A percentile compares a stretch with the other conserved stretches of the same genome.
Evolutionary conservation across 2,797 vertebrate genomes (phyloP).

Genomic region (Paratrypauchen microcephalus): DNA sequence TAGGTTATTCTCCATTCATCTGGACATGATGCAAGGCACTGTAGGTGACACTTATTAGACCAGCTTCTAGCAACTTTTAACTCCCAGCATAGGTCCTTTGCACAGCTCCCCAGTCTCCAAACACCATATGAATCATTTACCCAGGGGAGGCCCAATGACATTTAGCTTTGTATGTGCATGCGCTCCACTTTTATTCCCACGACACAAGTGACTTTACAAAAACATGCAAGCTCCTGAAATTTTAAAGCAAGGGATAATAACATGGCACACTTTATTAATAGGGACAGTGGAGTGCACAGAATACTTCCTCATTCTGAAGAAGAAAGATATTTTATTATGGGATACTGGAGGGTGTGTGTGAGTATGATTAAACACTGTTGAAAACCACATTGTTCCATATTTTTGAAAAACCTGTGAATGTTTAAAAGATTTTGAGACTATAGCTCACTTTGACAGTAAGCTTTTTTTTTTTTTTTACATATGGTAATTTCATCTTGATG

Average conservation of each 20-base stretch:
- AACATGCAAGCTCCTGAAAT: slow-evolving; percentile 64
- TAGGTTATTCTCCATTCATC: not conserved
- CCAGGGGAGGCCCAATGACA: slow-evolving; percentile 67
- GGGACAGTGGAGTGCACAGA: slow-evolving; percentile 19
- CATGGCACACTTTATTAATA: slow-evolving; percentile 38
- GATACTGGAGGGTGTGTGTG: not conserved
- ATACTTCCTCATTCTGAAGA: slow-evolving; percentile 19
- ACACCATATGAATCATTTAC: slow-evolving; percentile 63
- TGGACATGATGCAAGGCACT: not conserved
- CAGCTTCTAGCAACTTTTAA: slow-evolving; percentile 34
- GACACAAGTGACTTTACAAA: slow-evolving; percentile 63
- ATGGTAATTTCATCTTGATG: not conserved
- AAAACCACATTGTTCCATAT: no score
- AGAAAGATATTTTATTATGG: not conserved
- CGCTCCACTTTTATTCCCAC: slow-evolving; percentile 66
- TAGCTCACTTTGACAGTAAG: no score
- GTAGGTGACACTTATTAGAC: slow-evolving; percentile 30
- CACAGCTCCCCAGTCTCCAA: slow-evolving; percentile 58
- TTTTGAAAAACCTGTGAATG: not conserved
- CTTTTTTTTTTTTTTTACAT: no score
- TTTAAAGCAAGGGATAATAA: slow-evolving; percentile 44
- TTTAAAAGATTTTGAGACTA: no score
- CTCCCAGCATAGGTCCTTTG: slow-evolving; percentile 40
- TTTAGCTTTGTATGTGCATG: slow-evolving; percentile 65
- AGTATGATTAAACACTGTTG: not conserved